These are phyloP conservation scores for Nasua narica DNA, from an alignment of 2,797 vertebrate genomes.

Conservation along the genomic window DNA sequence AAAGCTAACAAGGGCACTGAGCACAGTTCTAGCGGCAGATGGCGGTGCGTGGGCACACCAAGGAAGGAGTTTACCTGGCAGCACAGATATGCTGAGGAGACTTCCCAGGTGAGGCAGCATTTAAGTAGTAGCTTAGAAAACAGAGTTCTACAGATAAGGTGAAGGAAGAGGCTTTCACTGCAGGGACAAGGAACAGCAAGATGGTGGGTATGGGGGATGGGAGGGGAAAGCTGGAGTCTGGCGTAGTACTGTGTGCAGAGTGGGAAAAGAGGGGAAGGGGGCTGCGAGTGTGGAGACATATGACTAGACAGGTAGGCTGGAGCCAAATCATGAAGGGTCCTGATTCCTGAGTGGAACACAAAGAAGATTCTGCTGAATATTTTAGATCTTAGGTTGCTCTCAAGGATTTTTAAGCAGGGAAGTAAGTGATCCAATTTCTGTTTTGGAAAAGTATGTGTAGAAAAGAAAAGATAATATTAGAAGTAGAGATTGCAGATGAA, in stretches of 20 bases:
- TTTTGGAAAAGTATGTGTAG: background rate
- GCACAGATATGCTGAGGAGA: background rate
- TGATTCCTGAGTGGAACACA: background rate
- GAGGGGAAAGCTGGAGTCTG: background rate
- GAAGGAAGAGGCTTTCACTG: background rate
- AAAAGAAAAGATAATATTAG: background rate
- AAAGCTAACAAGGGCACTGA: background rate
- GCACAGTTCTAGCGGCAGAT: background rate
- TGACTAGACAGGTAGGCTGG: background rate
- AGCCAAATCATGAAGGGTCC: background rate
- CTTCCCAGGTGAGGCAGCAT: background rate
- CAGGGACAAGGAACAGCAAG: background rate
- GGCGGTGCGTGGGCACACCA: too few species aligned
- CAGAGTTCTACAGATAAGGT: background rate
- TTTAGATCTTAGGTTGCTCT: background rate
- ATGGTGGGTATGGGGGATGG: background rate
- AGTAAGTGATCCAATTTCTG: background rate
- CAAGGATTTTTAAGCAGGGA: background rate
- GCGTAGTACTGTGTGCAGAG: background rate
- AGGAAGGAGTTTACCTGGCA: background rate
- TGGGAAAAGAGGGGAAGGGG: rapidly evolving
- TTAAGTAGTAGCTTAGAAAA: background rate
- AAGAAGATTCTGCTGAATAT: background rate
- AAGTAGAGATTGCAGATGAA: background rate
- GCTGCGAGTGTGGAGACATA: background rate